Base-by-base conservation (phyloP, 2,888 invertebrate species). In the Eupithecia subumbrata region DNA sequence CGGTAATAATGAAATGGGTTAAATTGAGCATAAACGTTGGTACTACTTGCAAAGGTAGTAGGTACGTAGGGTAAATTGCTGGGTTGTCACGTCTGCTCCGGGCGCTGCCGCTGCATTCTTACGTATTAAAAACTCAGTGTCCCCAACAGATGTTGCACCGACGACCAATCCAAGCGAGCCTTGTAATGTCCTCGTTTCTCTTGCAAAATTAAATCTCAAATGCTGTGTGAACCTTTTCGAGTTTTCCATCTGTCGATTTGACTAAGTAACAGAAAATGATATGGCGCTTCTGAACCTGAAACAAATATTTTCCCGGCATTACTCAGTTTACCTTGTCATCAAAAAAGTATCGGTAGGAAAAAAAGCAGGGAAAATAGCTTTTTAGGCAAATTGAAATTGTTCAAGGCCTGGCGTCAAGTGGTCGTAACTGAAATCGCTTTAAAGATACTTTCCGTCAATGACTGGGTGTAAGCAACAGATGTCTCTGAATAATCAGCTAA, bases 41-140 rank as follows among this genome's bases (percentile, higher is more conserved):
- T 48, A 45, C 48, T 48, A n/a, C 71, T 45, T 71, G 30, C 8
- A 48, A 45, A 56, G 52, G 52, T 52, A 48, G 69, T 25, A 66
- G 2, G 48, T 71, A 60, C 11, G 12, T 60, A 30, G 45, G 52
- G 45, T 67, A 72, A 56, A 76, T 66, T 56, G 40, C 43, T 68
- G 34, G 69, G 66, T 71, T 60, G 60, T 60, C 71, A 77, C 56
- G 48, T 64, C 70, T 60, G 78, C 82, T 76, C 73, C 73, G 69
- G 75, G 83, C 80, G 69, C 68, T 81, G 78, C 73, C 76, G 66
- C 84, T 84, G 85, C 84, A 86, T 85, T 84, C 84, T 85, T 83
- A 82, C 82, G 88, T 88, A 91, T 88, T 90, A 89, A 89, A 90
- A 89, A 88, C 84, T 86, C 85, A 84, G 82, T 84, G 86, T 89